Evolutionary conservation across 92 coral and sea anemone species (phyloP).

Genomic region (Epizoanthus ramosus): DNA sequence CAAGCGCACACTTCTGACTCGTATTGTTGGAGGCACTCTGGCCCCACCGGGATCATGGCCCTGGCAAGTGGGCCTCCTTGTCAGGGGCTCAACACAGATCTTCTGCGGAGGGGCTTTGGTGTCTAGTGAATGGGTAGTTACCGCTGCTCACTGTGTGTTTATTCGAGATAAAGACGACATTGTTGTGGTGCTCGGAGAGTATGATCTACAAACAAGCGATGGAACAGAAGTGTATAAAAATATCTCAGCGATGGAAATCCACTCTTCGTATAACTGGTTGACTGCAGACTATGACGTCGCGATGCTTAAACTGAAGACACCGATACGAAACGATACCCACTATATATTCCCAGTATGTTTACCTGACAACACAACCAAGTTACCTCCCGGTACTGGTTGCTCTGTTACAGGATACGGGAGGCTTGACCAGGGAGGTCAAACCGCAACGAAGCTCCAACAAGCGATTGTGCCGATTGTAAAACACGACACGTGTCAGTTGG

Average conservation of each 20-base stretch:
- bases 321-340: slow-evolving; percentile 53
- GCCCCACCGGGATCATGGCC: slow-evolving; percentile 77
- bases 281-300: slow-evolving; percentile 68
- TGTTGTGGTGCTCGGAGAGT: slow-evolving; percentile 65
- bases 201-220: slow-evolving; percentile 49
- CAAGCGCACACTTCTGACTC: slow-evolving; percentile 49
- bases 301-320: slow-evolving; percentile 46
- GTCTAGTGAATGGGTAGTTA: slow-evolving; percentile 63
- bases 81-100: slow-evolving; percentile 46
- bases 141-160: slow-evolving; percentile 71
- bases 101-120: slow-evolving; percentile 69
- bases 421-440: slow-evolving; percentile 50
- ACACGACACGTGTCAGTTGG: slow-evolving; percentile 46
- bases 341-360: slow-evolving; percentile 63
- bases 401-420: slow-evolving; percentile 67
- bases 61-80: slow-evolving; percentile 63
- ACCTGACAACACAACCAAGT: slow-evolving; percentile 43
- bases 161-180: slow-evolving; percentile 50
- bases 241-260: slow-evolving; percentile 43
- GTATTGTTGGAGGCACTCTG: slow-evolving; percentile 65
- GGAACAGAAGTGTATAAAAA: slow-evolving; percentile 58
- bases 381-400: slow-evolving; percentile 58
- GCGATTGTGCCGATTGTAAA: slow-evolving; percentile 64
- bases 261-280: slow-evolving; percentile 52
- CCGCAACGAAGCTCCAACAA: slow-evolving; percentile 55